Conservation (phyloP, 2,888 invertebrate genomes). For the Conomelus anceps region DNA sequence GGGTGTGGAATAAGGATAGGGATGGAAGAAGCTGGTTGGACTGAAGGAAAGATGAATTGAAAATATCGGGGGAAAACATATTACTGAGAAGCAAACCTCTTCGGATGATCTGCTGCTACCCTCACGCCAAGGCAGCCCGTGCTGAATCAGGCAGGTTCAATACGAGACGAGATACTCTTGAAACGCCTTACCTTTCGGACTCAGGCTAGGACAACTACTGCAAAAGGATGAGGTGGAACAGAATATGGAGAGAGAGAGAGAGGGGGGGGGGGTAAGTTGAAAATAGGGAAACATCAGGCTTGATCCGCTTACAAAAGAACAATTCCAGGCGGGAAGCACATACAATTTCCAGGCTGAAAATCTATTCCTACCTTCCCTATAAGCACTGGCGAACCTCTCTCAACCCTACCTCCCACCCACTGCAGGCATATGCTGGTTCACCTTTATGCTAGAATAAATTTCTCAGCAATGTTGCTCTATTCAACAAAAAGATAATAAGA, state of each 20-base stretch:
- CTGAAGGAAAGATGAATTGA: neutral
- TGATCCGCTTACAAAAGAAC: neutral
- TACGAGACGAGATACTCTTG: neutral
- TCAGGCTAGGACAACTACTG: neutral
- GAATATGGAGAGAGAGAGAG: too few relatives aligned
- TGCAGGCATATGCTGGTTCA: neutral
- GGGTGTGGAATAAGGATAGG: neutral
- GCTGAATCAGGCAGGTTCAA: neutral
- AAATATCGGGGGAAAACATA: neutral
- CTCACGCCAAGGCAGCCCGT: neutral
- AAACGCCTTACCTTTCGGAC: neutral
- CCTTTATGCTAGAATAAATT: neutral
- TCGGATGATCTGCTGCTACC: neutral
- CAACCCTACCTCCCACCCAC: neutral
- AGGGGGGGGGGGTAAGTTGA: too few relatives aligned
- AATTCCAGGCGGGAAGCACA: neutral
- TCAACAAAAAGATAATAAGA: neutral
- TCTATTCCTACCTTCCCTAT: neutral
- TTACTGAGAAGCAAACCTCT: neutral
- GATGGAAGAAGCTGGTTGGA: neutral
- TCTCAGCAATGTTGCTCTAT: neutral
- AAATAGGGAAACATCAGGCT: neutral
- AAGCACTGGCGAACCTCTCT: neutral
- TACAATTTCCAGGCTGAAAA: neutral
- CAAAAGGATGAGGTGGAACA: neutral